A percentile compares a stretch with the other conserved stretches of the same genome.
phyloP scores from a whole-genome alignment of 2,888 invertebrate species.

The Platynereis dumerilii region DNA sequence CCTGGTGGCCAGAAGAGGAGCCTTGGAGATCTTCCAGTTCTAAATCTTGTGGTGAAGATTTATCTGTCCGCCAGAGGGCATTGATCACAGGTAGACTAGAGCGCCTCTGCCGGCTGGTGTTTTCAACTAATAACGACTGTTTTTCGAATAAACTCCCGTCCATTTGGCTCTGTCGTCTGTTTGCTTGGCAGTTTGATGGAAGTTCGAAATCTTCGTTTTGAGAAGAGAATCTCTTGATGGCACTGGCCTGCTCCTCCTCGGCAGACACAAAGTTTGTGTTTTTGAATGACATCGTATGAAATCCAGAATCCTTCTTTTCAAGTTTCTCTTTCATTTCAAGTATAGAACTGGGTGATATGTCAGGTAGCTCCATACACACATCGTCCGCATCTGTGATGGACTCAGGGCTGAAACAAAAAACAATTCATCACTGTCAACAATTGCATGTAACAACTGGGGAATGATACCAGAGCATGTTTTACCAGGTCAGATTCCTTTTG shows the following conservation, averaged over 20 bases:
- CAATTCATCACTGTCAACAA: too few species aligned
- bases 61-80: conserved; percentile 5
- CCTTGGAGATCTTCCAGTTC: conserved; percentile 11
- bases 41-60: not conserved
- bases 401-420: conserved; percentile 14
- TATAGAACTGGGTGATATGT: conserved; percentile 16
- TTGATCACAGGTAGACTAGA: not conserved
- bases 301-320: conserved; percentile 25
- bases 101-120: not conserved
- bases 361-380: conserved; percentile 21
- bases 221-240: not conserved
- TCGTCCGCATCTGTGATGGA: conserved; percentile 24
- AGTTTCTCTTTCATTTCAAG: conserved; percentile 17
- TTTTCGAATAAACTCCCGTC: conserved; percentile 18
- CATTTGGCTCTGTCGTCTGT: conserved; percentile 9
- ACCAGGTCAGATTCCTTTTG: too few species aligned
- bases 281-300: conserved; percentile 27
- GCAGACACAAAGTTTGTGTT: conserved; percentile 21
- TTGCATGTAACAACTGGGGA: too few species aligned
- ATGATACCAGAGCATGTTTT: too few species aligned
- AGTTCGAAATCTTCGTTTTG: not conserved
- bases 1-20: not conserved
- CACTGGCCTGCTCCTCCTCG: conserved; percentile 16
- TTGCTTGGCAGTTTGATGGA: too few species aligned
- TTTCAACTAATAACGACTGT: conserved; percentile 16